phyloP scores from a whole-genome alignment of 1,140 invertebrate genomes.

The Halyomorpha halys region DNA sequence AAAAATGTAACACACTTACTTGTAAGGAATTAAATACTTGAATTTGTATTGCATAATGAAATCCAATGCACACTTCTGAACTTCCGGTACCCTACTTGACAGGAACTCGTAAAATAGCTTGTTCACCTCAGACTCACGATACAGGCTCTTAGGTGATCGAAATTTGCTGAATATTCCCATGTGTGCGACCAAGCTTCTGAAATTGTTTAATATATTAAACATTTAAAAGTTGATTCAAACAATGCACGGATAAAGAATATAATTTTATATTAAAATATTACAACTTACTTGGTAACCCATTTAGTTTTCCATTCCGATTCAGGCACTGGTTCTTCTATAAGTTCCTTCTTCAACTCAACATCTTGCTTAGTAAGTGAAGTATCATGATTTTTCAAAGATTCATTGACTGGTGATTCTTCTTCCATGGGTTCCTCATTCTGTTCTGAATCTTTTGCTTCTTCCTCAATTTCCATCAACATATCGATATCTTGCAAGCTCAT shows the following conservation, averaged over 20 bases:
- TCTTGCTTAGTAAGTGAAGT: constrained; percentile 29
- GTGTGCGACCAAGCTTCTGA: constrained; percentile 57
- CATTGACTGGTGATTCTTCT: constrained; percentile 25
- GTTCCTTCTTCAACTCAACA: constrained; percentile 31
- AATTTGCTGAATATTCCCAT: constrained; percentile 68
- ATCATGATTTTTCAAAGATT: constrained; percentile 22
- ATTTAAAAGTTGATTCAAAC: too few species aligned
- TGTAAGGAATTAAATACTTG: constrained; percentile 65
- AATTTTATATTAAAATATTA: background rate
- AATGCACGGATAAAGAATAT: too few species aligned
- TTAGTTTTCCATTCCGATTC: constrained; percentile 20
- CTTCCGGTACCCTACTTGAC: constrained; percentile 57
- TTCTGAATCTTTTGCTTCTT: constrained; percentile 34
- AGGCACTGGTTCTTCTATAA: constrained; percentile 20
- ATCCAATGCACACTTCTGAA: constrained; percentile 76
- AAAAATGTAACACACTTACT: constrained; percentile 22
- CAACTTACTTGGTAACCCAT: constrained; percentile 20
- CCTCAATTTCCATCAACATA: constrained; percentile 13
- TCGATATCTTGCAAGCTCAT: constrained; percentile 28
- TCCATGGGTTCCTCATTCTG: constrained; percentile 33
- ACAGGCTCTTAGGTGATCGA: constrained; percentile 66
- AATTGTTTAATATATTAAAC: constrained; percentile 29
- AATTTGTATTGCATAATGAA: constrained; percentile 77
- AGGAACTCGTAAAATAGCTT: constrained; percentile 69
- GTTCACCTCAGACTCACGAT: constrained; percentile 60